Percentiles rank a stretch among this genome's conserved stretches.
phyloP scores from a whole-genome alignment of 2,113 vertebrate genomes.

The Hippocampus guttulatus region DNA sequence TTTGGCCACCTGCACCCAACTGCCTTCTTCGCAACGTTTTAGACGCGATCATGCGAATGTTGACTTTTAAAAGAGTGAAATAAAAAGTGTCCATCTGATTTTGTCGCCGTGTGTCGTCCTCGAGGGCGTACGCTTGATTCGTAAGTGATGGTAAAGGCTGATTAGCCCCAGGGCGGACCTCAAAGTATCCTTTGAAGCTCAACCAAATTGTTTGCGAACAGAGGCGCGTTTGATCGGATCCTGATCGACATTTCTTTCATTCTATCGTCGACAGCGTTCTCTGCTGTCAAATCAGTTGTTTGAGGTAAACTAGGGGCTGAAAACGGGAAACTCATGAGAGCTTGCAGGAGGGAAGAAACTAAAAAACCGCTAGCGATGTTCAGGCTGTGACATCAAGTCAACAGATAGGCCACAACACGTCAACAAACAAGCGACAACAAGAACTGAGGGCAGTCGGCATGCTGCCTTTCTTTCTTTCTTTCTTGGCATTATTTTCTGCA shows the following conservation, averaged over 20 bases:
- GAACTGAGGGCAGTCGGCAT: too few species aligned
- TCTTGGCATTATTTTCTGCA: too few species aligned
- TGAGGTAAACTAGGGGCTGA: slow-evolving; percentile 3
- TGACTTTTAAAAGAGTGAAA: neutral
- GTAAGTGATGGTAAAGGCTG: slow-evolving; percentile 4
- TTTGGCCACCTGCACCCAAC: neutral
- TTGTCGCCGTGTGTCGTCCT: neutral
- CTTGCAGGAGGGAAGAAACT: neutral
- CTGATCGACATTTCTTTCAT: slow-evolving; percentile 8
- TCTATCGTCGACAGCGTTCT: neutral
- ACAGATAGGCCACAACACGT: too few species aligned
- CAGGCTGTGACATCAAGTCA: too few species aligned
- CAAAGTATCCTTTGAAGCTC: slow-evolving; percentile 4
- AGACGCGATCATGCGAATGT: neutral
- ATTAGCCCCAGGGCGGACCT: slow-evolving; percentile 6
- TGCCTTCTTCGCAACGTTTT: neutral
- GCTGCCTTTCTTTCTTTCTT: too few species aligned
- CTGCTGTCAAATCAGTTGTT: slow-evolving; percentile 17
- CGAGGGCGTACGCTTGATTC: neutral
- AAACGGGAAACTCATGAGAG: neutral
- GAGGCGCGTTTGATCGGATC: neutral
- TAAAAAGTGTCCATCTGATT: neutral
- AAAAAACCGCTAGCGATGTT: neutral
- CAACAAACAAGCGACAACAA: too few species aligned
- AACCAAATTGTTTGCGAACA: neutral